phyloP scores from a whole-genome alignment of 2,888 invertebrate genomes.

The Agriopis aurantiaria region DNA sequence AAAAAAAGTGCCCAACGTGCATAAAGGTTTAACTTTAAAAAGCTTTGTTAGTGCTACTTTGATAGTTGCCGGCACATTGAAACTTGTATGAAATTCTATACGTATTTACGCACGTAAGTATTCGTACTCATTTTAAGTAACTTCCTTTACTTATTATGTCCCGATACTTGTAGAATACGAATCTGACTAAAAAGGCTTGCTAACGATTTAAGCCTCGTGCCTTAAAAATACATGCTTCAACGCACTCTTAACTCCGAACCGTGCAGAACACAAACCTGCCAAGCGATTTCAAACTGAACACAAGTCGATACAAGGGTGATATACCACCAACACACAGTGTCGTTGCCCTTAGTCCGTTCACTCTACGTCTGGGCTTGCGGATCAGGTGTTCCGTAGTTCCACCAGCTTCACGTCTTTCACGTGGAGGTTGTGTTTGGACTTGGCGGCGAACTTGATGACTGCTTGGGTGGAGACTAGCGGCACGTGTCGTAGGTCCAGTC shows the following conservation, averaged over 20 bases:
- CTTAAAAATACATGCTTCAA: neutral
- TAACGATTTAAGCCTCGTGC: too few species aligned
- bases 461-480: constrained; percentile 93
- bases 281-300: constrained; percentile 18
- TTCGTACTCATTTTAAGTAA: too few species aligned
- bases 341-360: constrained; percentile 4
- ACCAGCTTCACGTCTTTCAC: constrained; percentile 93
- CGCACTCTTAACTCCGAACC: constrained; percentile 20
- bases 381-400: constrained; percentile 86
- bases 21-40: too few species aligned
- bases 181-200: too few species aligned
- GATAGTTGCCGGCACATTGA: too few species aligned
- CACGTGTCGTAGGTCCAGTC: constrained; percentile 92
- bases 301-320: constrained; percentile 14
- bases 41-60: too few species aligned
- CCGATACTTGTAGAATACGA: too few species aligned
- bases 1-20: too few species aligned
- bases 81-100: too few species aligned
- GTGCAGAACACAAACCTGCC: constrained; percentile 11
- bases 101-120: too few species aligned
- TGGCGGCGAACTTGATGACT: constrained; percentile 93
- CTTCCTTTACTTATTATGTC: too few species aligned
- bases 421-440: constrained; percentile 92
- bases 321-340: constrained; percentile 33
- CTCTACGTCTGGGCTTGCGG: constrained; percentile 43